Evolutionary conservation across 2,888 invertebrate species (phyloP).

Genomic region (Lasioglossum villosulum): DNA sequence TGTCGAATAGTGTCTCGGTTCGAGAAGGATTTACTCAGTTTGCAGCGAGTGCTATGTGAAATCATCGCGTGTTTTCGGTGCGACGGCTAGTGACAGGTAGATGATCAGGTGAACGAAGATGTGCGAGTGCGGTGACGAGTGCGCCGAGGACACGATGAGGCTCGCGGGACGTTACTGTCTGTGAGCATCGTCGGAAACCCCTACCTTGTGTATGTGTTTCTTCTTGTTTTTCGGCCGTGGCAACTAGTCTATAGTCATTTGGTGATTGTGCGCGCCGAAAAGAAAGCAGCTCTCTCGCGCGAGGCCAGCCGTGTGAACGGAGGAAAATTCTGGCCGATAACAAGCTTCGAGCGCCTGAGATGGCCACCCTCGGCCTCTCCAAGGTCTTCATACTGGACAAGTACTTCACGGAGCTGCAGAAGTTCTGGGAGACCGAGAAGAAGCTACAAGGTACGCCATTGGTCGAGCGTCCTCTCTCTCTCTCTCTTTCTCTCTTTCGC

Average conservation of each 20-base stretch:
- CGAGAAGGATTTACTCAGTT: background rate
- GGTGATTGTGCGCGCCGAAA: background rate
- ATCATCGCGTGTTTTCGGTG: background rate
- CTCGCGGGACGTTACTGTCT: constrained; percentile 38
- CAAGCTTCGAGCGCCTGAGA: constrained; percentile 84
- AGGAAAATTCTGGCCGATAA: constrained; percentile 72
- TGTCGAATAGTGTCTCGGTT: background rate
- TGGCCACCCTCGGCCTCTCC: constrained; percentile 98
- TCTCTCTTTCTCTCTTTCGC: background rate
- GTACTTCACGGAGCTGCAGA: constrained; percentile 98
- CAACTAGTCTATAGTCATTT: background rate
- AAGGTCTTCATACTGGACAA: constrained; percentile 99
- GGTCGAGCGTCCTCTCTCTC: constrained; percentile 20
- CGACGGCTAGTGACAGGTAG: constrained; percentile 21
- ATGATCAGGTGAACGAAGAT: constrained; percentile 68
- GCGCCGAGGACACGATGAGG: constrained; percentile 72
- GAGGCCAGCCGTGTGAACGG: constrained; percentile 35
- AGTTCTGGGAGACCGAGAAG: constrained; percentile 98
- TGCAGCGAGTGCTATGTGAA: constrained; percentile 17
- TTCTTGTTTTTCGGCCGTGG: background rate
- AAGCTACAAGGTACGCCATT: constrained; percentile 93
- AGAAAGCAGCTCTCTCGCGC: background rate
- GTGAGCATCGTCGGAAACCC: constrained; percentile 26
- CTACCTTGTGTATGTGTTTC: too few species aligned
- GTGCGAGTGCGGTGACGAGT: constrained; percentile 81